Percentiles rank a stretch among this genome's conserved stretches.
phyloP scores from a whole-genome alignment of 2,797 vertebrate genomes.

The Lepus townsendii region DNA sequence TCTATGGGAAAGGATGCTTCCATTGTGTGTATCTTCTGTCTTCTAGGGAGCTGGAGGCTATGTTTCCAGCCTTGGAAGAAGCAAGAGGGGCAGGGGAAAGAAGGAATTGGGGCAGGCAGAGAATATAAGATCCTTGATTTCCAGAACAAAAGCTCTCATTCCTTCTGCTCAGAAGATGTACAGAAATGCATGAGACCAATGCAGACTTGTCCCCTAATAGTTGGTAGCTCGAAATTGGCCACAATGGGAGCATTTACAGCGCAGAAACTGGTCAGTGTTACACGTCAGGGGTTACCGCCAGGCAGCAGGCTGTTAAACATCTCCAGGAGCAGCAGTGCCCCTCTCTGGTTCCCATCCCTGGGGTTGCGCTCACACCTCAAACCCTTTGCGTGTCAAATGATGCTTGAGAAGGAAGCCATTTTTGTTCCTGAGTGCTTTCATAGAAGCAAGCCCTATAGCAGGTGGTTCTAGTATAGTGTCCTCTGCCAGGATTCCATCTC shows the following conservation, averaged over 20 bases:
- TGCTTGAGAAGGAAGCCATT: neutral
- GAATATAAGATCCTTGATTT: neutral
- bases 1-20: neutral
- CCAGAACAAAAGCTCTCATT: neutral
- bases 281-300: neutral
- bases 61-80: neutral
- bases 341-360: neutral
- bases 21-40: neutral
- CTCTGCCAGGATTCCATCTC: neutral
- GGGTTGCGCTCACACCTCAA: neutral
- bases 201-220: neutral
- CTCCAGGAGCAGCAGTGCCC: neutral
- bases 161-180: neutral
- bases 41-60: neutral
- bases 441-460: neutral
- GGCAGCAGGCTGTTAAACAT: neutral
- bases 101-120: neutral
- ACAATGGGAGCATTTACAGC: neutral
- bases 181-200: neutral
- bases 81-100: neutral
- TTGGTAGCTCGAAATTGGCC: constrained; percentile 19
- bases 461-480: too few species aligned
- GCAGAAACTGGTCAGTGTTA: constrained; percentile 27
- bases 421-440: neutral
- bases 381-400: neutral